Evolutionary conservation across 2,888 invertebrate species (phyloP).

Genomic region (Sialis fuliginosa): DNA sequence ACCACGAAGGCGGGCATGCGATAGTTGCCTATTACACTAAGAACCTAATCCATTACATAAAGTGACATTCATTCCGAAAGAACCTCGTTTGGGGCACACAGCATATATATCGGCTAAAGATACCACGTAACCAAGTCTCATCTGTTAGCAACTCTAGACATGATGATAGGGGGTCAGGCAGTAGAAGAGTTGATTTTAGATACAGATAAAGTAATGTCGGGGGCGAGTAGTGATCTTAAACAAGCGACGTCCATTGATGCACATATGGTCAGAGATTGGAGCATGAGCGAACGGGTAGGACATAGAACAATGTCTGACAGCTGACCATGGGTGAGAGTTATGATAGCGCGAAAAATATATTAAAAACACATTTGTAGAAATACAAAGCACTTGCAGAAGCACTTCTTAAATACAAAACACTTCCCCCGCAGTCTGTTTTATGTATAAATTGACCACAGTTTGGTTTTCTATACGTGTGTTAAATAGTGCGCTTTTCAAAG

Average conservation of each 20-base stretch:
- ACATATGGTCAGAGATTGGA: constrained; percentile 92
- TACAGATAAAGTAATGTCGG: constrained; percentile 81
- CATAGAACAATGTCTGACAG: constrained; percentile 49
- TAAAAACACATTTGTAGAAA: constrained; percentile 74
- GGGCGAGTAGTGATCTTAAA: constrained; percentile 69
- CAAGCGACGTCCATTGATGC: constrained; percentile 83
- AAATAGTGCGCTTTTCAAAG: no score
- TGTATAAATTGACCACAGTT: background rate
- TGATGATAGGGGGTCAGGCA: constrained; percentile 95
- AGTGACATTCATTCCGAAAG: constrained; percentile 93
- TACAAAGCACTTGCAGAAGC: constrained; percentile 90
- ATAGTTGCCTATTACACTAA: constrained; percentile 74
- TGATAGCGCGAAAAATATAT: constrained; percentile 77
- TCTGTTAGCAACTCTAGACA: constrained; percentile 87
- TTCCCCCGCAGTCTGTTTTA: constrained; percentile 20
- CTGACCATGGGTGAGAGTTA: constrained; percentile 66
- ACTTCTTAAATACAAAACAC: constrained; percentile 87
- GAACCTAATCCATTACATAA: constrained; percentile 72
- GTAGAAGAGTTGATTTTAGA: constrained; percentile 96
- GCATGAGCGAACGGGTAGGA: constrained; percentile 93
- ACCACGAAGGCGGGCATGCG: constrained; percentile 97
- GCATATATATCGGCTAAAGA: constrained; percentile 93
- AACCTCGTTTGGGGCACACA: constrained; percentile 86
- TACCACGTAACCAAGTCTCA: constrained; percentile 73
- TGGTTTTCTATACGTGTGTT: no score